Evolutionary conservation across 2,797 vertebrate genomes (phyloP).

Genomic region (Rhincodon typus): DNA sequence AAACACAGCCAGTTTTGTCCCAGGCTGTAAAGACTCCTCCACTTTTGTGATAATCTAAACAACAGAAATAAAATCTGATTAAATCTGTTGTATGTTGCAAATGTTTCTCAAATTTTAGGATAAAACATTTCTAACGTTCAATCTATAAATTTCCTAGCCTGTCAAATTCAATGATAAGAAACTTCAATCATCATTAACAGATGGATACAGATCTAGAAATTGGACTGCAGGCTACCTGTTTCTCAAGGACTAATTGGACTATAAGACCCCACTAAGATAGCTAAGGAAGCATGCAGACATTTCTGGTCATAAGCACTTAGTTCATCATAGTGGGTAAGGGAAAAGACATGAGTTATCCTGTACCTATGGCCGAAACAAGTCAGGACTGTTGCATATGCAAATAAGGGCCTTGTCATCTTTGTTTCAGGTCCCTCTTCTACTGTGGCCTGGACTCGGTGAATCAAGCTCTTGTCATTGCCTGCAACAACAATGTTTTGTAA

Average conservation of each 20-base stretch:
- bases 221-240: neutral
- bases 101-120: neutral
- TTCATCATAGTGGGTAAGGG: neutral
- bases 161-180: neutral
- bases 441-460: neutral
- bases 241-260: neutral
- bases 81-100: neutral
- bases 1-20: conserved; percentile 30
- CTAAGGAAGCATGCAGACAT: neutral
- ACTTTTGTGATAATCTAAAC: conserved; percentile 5
- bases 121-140: neutral
- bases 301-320: neutral
- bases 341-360: neutral
- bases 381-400: neutral
- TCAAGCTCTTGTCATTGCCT: neutral
- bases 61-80: neutral
- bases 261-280: neutral
- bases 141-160: neutral
- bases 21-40: conserved; percentile 14
- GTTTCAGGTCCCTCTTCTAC: neutral
- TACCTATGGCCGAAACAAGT: neutral
- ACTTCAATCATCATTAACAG: neutral
- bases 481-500: neutral
- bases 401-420: no score
- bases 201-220: neutral